These are phyloP conservation scores for Isichthys henryi DNA, from an alignment of 2,113 vertebrate species.

Conservation along the genomic window DNA sequence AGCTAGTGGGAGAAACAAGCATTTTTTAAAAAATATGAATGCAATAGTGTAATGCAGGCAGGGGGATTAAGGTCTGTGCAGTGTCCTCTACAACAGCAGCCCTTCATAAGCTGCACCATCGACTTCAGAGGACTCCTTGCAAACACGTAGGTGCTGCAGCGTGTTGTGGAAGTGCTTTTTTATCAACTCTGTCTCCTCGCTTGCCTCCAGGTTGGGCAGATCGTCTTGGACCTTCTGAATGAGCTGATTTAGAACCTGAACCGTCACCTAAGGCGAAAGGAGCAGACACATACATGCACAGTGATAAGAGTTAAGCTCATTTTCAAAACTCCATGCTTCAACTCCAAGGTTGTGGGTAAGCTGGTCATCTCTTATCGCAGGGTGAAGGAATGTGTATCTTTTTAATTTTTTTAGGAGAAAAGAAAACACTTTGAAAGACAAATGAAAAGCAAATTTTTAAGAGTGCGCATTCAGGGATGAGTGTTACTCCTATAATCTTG, in stretches of 20 bases:
- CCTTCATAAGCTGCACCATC: constrained; percentile 92
- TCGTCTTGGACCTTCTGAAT: constrained; percentile 98
- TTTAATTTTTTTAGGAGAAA: not conserved
- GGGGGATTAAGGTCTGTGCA: constrained; percentile 37
- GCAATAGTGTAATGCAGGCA: not conserved
- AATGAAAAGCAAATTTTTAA: not conserved
- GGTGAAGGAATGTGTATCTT: not conserved
- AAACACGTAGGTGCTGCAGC: constrained; percentile 89
- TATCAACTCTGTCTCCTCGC: constrained; percentile 96
- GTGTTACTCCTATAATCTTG: not conserved
- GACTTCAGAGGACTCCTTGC: constrained; percentile 83
- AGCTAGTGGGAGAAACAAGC: not conserved
- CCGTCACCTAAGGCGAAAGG: constrained; percentile 71
- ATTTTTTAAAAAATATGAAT: not conserved
- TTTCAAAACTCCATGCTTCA: not conserved
- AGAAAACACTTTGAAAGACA: not conserved
- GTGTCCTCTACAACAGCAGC: constrained; percentile 64
- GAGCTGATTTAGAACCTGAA: constrained; percentile 96
- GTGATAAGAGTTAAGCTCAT: not conserved
- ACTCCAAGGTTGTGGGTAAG: not conserved
- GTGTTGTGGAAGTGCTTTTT: constrained; percentile 99
- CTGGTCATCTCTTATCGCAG: not conserved
- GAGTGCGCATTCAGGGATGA: not conserved
- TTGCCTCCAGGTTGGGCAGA: constrained; percentile 89
- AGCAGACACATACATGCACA: not conserved